Evolutionary conservation across 2,888 invertebrate genomes (phyloP).

Genomic region (Fragum fragum): DNA sequence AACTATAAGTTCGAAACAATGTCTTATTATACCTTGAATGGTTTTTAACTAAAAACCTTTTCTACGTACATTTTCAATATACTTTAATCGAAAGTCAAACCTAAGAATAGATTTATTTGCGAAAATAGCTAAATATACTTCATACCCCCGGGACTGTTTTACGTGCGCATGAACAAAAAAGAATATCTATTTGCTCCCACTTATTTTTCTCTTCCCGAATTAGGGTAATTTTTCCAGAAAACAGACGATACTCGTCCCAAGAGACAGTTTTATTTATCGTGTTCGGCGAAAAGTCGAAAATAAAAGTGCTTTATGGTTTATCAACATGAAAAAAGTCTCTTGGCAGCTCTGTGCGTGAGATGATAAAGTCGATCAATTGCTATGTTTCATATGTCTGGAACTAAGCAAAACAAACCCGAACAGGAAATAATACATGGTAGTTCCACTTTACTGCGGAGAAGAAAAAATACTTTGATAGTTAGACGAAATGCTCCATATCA

Average conservation of each 20-base stretch:
- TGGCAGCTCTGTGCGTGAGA: neutral
- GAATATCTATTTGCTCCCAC: neutral
- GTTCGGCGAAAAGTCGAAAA: neutral
- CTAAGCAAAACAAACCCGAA: too few relatives aligned
- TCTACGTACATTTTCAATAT: too few relatives aligned
- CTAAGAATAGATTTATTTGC: neutral
- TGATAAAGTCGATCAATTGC: too few relatives aligned
- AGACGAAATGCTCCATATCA: neutral
- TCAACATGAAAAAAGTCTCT: neutral
- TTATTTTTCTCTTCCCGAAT: neutral
- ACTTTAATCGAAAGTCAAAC: neutral
- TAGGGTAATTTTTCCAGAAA: neutral
- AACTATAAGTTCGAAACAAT: neutral
- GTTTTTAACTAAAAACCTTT: neutral
- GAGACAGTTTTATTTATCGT: slow-evolving; percentile 6
- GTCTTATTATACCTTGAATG: neutral
- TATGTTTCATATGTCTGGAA: too few relatives aligned
- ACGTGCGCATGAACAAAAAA: neutral
- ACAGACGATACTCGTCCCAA: neutral
- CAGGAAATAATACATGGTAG: too few relatives aligned
- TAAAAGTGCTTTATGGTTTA: neutral
- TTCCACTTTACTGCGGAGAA: too few relatives aligned
- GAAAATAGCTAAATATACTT: neutral
- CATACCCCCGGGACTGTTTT: too few relatives aligned
- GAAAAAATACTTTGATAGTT: too few relatives aligned